Conservation (phyloP, 2,797 vertebrate genomes). For the Prunella strophiata region DNA sequence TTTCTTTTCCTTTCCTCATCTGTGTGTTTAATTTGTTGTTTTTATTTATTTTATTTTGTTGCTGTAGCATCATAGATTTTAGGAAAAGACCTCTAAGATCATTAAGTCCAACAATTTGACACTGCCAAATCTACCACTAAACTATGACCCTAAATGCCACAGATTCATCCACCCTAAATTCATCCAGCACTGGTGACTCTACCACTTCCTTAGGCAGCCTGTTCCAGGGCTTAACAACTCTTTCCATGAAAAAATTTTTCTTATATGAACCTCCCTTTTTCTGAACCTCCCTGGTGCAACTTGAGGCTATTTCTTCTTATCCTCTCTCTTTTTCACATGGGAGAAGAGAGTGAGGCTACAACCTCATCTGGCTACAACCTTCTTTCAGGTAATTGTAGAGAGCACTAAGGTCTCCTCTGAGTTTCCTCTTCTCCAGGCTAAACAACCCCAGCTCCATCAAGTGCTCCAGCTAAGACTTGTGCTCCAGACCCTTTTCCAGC, state of each 20-base stretch:
- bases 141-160: neutral
- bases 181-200: neutral
- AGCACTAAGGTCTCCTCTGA: neutral
- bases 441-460: neutral
- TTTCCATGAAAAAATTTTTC: fast-evolving
- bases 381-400: neutral
- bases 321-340: neutral
- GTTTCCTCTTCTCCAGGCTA: neutral
- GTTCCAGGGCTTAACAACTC: neutral
- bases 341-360: neutral
- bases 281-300: neutral
- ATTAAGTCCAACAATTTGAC: neutral
- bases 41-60: neutral
- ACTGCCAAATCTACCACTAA: neutral
- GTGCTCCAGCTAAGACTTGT: neutral
- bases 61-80: neutral
- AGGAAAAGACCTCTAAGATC: neutral
- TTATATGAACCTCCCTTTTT: neutral
- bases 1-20: neutral
- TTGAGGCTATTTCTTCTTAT: neutral
- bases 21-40: neutral
- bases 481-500: neutral
- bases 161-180: neutral
- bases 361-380: neutral
- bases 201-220: neutral